These are phyloP conservation scores for Archilochus colubris DNA, from an alignment of 2,113 vertebrate genomes.

Conservation along the genomic window DNA sequence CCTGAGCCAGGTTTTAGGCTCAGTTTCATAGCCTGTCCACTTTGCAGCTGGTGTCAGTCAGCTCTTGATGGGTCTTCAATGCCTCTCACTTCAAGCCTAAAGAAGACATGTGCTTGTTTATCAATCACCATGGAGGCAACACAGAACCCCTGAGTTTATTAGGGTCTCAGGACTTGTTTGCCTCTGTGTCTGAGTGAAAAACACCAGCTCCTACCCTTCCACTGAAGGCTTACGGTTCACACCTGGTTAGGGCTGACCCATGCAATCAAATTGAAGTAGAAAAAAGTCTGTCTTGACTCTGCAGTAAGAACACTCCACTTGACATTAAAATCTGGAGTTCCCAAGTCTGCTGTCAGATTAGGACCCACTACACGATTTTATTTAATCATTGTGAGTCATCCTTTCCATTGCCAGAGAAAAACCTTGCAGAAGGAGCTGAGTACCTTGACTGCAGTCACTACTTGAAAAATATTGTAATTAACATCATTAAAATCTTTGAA, in stretches of 20 bases:
- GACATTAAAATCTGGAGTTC: background rate
- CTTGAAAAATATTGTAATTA: background rate
- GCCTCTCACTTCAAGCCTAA: background rate
- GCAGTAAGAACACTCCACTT: background rate
- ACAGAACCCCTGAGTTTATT: background rate
- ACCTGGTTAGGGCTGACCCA: background rate
- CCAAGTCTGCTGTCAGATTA: background rate
- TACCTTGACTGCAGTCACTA: background rate
- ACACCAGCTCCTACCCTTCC: fast-evolving
- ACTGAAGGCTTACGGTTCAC: background rate
- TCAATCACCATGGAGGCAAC: background rate
- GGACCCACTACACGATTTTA: background rate
- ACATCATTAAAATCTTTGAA: background rate
- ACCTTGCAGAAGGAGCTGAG: fast-evolving
- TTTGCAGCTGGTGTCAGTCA: background rate
- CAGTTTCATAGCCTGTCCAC: background rate
- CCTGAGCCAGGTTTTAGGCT: background rate
- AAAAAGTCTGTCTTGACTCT: background rate
- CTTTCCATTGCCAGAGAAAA: background rate
- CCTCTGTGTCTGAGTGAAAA: background rate
- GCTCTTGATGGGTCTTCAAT: background rate
- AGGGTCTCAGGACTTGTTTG: background rate
- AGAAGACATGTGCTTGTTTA: background rate
- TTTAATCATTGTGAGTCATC: background rate
- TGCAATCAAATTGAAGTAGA: background rate